phyloP scores from a whole-genome alignment of 2,113 vertebrate genomes.

The Corythornis madagascariensis region DNA sequence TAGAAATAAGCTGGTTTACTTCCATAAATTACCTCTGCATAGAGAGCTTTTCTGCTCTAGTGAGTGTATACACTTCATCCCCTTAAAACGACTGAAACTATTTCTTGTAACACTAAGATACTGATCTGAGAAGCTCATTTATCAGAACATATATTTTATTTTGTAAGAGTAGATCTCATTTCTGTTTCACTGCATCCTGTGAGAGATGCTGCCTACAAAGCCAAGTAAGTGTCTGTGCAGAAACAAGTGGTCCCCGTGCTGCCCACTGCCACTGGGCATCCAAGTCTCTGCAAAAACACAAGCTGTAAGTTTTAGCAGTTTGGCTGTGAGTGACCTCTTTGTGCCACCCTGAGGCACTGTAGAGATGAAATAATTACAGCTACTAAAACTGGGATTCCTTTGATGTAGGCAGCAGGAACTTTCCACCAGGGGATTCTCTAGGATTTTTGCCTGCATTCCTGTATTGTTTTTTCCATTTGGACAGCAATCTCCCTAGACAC shows the following conservation, averaged over 20 bases:
- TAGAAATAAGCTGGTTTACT: background rate
- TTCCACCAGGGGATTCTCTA: background rate
- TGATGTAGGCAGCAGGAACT: background rate
- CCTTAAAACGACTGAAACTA: background rate
- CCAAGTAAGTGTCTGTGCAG: fast-evolving
- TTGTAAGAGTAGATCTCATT: background rate
- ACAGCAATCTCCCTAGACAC: background rate
- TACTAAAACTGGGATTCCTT: background rate
- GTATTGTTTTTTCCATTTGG: background rate
- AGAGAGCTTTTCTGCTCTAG: background rate
- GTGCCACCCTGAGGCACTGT: background rate
- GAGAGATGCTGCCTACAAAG: background rate
- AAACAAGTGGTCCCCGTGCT: fast-evolving
- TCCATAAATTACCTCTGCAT: background rate
- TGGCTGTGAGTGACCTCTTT: background rate
- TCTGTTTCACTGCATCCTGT: background rate
- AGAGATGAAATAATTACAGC: background rate
- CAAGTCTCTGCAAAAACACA: background rate
- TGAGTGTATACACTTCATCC: background rate
- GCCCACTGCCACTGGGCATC: background rate
- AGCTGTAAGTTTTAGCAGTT: background rate
- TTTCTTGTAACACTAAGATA: background rate
- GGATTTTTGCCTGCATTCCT: background rate
- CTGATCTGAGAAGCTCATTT: background rate
- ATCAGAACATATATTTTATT: background rate